These are phyloP conservation scores for Nyctibius bracteatus DNA, from an alignment of 2,113 vertebrate species.

Conservation along the genomic window DNA sequence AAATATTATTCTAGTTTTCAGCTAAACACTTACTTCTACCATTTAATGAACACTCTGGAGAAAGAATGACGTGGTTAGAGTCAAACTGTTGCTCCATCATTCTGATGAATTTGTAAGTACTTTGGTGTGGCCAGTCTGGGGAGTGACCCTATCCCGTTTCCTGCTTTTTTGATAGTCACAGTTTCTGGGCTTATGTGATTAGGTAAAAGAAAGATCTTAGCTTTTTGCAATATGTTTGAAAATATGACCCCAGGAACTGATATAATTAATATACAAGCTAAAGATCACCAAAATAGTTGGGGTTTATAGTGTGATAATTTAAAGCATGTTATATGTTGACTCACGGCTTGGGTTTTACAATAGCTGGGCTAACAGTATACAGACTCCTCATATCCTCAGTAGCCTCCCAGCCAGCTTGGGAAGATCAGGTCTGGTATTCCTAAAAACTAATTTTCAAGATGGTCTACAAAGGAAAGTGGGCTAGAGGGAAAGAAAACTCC, in stretches of 20 bases:
- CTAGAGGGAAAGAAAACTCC: background rate
- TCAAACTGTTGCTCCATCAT: background rate
- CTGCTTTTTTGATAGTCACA: background rate
- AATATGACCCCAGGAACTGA: rapidly evolving
- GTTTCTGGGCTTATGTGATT: background rate
- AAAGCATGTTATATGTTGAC: background rate
- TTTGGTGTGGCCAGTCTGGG: background rate
- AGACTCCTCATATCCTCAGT: background rate
- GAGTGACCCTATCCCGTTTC: background rate
- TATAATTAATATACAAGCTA: background rate
- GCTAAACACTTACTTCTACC: background rate
- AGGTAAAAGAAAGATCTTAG: background rate
- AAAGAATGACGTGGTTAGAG: background rate
- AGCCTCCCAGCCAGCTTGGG: background rate
- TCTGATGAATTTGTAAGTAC: background rate
- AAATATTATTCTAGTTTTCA: background rate
- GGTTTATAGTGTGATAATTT: background rate
- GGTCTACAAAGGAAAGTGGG: background rate
- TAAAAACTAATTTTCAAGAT: background rate
- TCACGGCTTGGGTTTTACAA: background rate
- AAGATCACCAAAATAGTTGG: background rate
- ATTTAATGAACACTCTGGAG: background rate
- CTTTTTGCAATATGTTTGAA: background rate
- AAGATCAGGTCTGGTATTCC: background rate
- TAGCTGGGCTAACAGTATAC: background rate